These are phyloP conservation scores for Schizaphis graminum DNA, from an alignment of 2,888 invertebrate species.

Conservation along the genomic window DNA sequence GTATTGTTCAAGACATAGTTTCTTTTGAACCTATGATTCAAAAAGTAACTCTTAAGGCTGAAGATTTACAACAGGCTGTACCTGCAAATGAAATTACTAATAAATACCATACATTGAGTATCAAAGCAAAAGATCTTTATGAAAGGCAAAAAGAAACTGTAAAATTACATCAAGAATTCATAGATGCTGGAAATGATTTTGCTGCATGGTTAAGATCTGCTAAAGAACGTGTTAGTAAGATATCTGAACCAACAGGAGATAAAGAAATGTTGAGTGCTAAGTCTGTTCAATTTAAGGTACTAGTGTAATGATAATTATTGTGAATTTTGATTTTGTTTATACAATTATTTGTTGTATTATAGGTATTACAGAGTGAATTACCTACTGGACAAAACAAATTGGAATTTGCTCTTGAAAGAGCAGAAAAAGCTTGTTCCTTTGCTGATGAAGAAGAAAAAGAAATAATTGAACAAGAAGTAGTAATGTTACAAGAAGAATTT, in stretches of 20 bases:
- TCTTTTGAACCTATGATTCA: slow-evolving; percentile 98
- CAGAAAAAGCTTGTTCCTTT: slow-evolving; percentile 86
- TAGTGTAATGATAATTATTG: background rate
- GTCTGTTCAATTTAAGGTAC: slow-evolving; percentile 82
- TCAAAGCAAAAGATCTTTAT: slow-evolving; percentile 90
- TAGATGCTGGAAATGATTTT: slow-evolving; percentile 92
- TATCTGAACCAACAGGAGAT: slow-evolving; percentile 92
- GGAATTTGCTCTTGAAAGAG: slow-evolving; percentile 85
- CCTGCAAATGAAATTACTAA: slow-evolving; percentile 92
- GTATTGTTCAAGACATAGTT: slow-evolving; percentile 95
- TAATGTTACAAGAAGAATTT: slow-evolving; percentile 90
- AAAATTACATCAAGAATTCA: slow-evolving; percentile 91
- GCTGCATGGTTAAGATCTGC: slow-evolving; percentile 92
- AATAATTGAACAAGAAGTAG: slow-evolving; percentile 93
- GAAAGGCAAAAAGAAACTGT: slow-evolving; percentile 91
- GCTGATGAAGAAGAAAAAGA: slow-evolving; percentile 90
- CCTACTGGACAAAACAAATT: slow-evolving; percentile 87
- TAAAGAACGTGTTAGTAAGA: slow-evolving; percentile 91
- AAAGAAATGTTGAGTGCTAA: slow-evolving; percentile 90
- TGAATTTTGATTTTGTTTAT: background rate
- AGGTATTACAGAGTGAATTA: slow-evolving; percentile 84
- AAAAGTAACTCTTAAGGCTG: slow-evolving; percentile 93
- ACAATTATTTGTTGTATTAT: slow-evolving; percentile 51
- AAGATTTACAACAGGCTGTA: slow-evolving; percentile 89
- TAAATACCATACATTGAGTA: slow-evolving; percentile 90